Evolutionary conservation across 2,797 vertebrate genomes (phyloP).

Genomic region (Oreortyx pictus): DNA sequence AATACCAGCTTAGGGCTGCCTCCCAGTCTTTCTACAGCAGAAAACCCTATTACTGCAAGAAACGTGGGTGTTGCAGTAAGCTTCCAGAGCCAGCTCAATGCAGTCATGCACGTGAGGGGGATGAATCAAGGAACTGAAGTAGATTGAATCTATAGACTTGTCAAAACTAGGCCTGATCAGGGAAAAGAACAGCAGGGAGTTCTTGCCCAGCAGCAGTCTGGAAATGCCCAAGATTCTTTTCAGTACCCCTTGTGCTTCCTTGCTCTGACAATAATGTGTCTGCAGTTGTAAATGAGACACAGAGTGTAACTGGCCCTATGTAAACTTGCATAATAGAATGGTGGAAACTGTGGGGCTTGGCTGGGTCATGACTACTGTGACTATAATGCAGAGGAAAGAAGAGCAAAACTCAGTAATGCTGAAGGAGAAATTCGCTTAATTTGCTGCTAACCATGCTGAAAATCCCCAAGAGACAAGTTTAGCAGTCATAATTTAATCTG

Average conservation of each 20-base stretch:
- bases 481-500: constrained; percentile 45
- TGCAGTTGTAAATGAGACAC: neutral
- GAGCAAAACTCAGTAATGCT: neutral
- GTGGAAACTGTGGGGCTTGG: neutral
- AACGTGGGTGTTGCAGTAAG: neutral
- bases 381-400: neutral
- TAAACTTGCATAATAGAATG: neutral
- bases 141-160: too few relatives aligned
- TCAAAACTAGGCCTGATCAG: too few relatives aligned
- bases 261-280: neutral
- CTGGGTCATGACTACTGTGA: neutral
- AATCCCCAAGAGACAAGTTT: neutral
- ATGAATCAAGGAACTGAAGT: too few relatives aligned
- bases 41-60: neutral
- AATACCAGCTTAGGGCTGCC: accelerated
- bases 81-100: accelerated
- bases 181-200: neutral
- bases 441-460: neutral
- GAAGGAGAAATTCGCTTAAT: constrained; percentile 1
- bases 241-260: neutral
- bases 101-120: neutral
- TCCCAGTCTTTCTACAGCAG: neutral
- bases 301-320: neutral
- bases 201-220: neutral
- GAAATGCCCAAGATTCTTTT: accelerated